These are phyloP conservation scores for Antigone vipio DNA, from an alignment of 2,113 vertebrate genomes.

Conservation along the genomic window DNA sequence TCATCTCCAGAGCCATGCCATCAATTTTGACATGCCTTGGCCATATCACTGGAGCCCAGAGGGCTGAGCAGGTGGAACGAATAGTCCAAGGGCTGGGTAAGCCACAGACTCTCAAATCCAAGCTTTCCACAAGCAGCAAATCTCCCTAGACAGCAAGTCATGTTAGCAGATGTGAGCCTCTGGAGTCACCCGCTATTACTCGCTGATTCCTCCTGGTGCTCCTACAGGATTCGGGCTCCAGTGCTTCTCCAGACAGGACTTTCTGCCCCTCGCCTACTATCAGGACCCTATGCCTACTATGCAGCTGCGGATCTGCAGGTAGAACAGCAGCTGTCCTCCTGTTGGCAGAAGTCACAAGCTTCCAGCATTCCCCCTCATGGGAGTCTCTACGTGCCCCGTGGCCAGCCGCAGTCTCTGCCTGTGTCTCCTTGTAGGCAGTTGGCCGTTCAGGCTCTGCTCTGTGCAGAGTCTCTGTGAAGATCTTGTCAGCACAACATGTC, in stretches of 20 bases:
- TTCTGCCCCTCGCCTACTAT: background rate
- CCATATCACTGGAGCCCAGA: background rate
- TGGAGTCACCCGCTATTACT: background rate
- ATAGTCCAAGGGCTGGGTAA: background rate
- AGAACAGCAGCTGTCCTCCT: background rate
- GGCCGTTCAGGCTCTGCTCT: background rate
- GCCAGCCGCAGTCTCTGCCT: background rate
- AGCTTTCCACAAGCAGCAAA: background rate
- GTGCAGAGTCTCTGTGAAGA: background rate
- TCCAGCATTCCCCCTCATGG: background rate
- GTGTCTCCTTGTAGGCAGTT: background rate
- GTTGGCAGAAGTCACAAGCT: background rate
- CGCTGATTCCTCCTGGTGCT: accelerated
- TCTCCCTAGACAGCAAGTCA: background rate
- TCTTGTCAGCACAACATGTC: background rate
- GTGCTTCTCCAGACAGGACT: background rate
- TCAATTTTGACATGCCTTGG: background rate
- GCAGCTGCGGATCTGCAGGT: background rate
- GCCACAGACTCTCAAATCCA: background rate
- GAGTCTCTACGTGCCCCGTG: accelerated
- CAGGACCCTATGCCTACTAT: background rate
- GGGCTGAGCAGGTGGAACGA: background rate
- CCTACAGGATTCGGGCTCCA: background rate
- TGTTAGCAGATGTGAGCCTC: background rate
- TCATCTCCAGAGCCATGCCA: background rate